Percentiles rank a stretch among this genome's conserved stretches.
Evolutionary conservation across 1,140 invertebrate genomes (phyloP).

Genomic region (Stratiolaelaps scimitus): DNA sequence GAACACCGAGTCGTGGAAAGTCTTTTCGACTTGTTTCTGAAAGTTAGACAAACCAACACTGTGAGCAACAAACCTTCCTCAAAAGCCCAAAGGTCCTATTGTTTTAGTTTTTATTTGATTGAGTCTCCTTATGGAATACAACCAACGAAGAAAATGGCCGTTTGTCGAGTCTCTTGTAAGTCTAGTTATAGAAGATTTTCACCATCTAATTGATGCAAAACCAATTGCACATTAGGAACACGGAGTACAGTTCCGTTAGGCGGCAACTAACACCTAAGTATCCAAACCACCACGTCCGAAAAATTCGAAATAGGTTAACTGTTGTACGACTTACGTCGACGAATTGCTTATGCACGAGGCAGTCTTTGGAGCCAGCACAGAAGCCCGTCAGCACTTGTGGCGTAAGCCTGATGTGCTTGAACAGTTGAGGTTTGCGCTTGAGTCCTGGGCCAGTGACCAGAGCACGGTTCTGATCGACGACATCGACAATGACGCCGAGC

Average conservation of each 20-base stretch:
- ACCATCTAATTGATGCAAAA: slow-evolving; percentile 4
- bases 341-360: slow-evolving; percentile 12
- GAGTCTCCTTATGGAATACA: too few species aligned
- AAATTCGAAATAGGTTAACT: background rate
- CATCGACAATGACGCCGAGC: slow-evolving; percentile 79
- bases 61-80: too few species aligned
- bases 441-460: background rate
- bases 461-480: slow-evolving; percentile 89
- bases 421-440: slow-evolving; percentile 22
- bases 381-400: slow-evolving; percentile 11
- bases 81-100: too few species aligned
- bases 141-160: too few species aligned
- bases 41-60: too few species aligned
- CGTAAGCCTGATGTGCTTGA: slow-evolving; percentile 16
- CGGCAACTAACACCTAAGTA: background rate
- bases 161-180: too few species aligned
- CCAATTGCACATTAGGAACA: background rate
- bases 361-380: slow-evolving; percentile 6
- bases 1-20: slow-evolving; percentile 15
- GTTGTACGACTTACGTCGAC: background rate
- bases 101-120: too few species aligned
- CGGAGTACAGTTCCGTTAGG: background rate
- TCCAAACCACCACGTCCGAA: background rate
- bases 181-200: too few species aligned
- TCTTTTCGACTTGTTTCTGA: slow-evolving; percentile 8